phyloP scores from a whole-genome alignment of 2,888 invertebrate species.

The Tenodera sinensis region DNA sequence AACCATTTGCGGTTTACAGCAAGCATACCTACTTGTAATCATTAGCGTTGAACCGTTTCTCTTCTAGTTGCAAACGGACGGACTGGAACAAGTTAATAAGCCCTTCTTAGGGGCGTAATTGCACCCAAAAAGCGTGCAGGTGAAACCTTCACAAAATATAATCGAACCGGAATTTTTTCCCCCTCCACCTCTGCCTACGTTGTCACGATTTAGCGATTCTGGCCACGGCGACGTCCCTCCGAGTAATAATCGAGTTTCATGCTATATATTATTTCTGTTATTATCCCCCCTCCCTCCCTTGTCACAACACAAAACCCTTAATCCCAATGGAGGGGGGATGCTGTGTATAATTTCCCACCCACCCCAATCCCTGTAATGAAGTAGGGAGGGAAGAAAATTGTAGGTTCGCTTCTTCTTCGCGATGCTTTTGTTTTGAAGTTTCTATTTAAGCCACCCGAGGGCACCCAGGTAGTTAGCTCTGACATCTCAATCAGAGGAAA shows the following conservation, averaged over 20 bases:
- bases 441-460: slow-evolving; percentile 14
- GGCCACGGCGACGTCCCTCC: neutral
- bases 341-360: slow-evolving; percentile 8
- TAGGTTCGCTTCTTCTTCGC: slow-evolving; percentile 15
- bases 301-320: neutral
- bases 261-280: slow-evolving; percentile 8
- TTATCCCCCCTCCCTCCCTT: neutral
- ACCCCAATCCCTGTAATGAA: neutral
- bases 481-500: slow-evolving; percentile 20
- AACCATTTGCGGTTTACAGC: neutral
- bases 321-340: neutral
- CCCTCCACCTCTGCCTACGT: neutral
- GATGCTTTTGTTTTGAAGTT: slow-evolving; percentile 21
- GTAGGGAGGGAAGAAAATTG: slow-evolving; percentile 12
- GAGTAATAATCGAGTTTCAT: slow-evolving; percentile 3
- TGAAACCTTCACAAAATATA: neutral
- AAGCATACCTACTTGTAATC: neutral
- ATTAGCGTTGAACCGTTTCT: neutral
- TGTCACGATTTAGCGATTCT: neutral
- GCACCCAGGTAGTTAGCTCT: slow-evolving; percentile 14
- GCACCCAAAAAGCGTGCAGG: neutral
- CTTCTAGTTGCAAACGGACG: neutral
- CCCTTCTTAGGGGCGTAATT: neutral
- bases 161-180: neutral
- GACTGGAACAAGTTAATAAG: neutral